Evolutionary conservation across 2,797 vertebrate genomes (phyloP).

Genomic region (Borostomias antarcticus): DNA sequence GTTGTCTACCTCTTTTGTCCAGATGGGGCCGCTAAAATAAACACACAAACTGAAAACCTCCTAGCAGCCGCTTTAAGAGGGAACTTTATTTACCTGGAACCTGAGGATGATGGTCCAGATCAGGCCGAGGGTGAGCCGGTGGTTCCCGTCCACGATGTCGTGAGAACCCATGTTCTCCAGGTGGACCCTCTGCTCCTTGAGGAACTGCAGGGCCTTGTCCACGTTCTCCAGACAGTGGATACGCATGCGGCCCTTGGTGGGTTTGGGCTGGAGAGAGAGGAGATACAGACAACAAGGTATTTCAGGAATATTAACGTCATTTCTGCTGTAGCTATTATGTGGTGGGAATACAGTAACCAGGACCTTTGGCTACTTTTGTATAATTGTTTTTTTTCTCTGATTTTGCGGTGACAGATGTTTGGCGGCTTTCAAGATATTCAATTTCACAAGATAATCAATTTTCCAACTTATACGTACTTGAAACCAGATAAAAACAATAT

Average conservation of each 20-base stretch:
- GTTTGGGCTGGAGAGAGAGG: conserved; percentile 32
- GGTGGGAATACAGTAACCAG: too few species aligned
- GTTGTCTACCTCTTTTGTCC: too few species aligned
- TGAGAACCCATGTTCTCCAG: conserved; percentile 99
- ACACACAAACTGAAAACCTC: not conserved
- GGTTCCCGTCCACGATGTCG: conserved; percentile 97
- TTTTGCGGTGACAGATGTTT: too few species aligned
- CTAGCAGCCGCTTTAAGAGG: not conserved
- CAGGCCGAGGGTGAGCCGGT: conserved; percentile 92
- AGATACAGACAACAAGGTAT: not conserved
- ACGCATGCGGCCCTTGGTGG: conserved; percentile 88
- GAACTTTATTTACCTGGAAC: conserved; percentile 82
- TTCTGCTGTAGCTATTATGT: too few species aligned
- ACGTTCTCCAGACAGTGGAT: conserved; percentile 96
- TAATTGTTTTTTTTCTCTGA: too few species aligned
- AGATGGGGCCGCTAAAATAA: too few species aligned
- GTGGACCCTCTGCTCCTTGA: conserved; percentile 96
- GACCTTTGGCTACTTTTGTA: too few species aligned
- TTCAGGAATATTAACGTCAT: too few species aligned
- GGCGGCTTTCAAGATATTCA: too few species aligned
- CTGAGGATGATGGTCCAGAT: conserved; percentile 99
- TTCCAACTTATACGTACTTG: too few species aligned
- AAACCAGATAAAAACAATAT: too few species aligned
- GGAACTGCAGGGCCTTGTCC: conserved; percentile 95
- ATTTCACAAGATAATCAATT: too few species aligned